These are phyloP conservation scores for Gonatopus flavifemur DNA, from an alignment of 1,140 invertebrate species.

Conservation along the genomic window DNA sequence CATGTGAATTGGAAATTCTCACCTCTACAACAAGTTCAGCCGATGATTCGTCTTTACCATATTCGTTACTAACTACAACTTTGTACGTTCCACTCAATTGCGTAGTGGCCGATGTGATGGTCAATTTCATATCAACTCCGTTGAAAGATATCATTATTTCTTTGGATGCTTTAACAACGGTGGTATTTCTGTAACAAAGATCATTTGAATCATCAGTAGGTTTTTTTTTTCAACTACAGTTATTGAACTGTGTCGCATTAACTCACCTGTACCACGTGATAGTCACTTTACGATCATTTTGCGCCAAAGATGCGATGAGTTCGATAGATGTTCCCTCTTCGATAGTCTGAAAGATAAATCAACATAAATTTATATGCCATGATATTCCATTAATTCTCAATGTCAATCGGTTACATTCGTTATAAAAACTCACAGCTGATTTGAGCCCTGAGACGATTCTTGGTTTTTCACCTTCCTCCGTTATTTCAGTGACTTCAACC, in stretches of 20 bases:
- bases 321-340: conserved; percentile 79
- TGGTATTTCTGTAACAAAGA: conserved; percentile 62
- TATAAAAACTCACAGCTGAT: conserved; percentile 65
- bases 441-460: conserved; percentile 74
- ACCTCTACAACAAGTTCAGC: conserved; percentile 73
- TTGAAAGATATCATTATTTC: conserved; percentile 77
- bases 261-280: conserved; percentile 83
- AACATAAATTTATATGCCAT: neutral
- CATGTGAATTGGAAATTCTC: conserved; percentile 24
- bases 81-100: conserved; percentile 77
- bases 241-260: conserved; percentile 5
- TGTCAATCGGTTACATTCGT: neutral
- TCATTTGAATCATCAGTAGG: conserved; percentile 1
- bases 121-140: conserved; percentile 75
- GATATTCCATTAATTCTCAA: no score
- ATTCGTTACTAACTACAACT: conserved; percentile 79
- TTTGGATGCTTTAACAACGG: conserved; percentile 69
- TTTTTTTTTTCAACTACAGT: neutral
- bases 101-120: conserved; percentile 69
- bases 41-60: conserved; percentile 78
- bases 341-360: conserved; percentile 62
- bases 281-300: conserved; percentile 74
- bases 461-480: conserved; percentile 66
- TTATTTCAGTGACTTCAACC: conserved; percentile 82
- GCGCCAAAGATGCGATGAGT: conserved; percentile 72